These are phyloP conservation scores for Cyprinus carpio DNA, from an alignment of 2,113 vertebrate genomes.

Conservation along the genomic window DNA sequence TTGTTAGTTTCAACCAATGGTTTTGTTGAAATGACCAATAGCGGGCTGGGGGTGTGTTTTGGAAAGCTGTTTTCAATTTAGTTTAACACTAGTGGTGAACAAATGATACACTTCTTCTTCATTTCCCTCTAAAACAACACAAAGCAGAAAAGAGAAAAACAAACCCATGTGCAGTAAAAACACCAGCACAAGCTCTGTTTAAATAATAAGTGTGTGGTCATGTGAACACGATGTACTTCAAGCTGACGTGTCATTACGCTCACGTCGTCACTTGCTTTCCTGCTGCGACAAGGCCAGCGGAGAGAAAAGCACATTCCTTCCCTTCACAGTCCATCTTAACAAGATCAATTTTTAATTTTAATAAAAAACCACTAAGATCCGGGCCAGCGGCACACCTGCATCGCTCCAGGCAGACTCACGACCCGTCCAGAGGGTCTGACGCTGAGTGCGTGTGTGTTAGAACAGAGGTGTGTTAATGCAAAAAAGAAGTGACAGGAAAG, in stretches of 20 bases:
- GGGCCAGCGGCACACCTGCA: conserved; percentile 69
- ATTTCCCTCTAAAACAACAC: not conserved
- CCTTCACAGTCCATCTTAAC: conserved; percentile 8
- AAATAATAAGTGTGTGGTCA: not conserved
- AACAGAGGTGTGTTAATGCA: conserved; percentile 49
- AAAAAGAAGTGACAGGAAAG: conserved; percentile 28
- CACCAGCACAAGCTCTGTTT: not conserved
- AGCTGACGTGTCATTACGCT: not conserved
- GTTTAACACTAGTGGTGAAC: not conserved
- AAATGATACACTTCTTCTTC: not conserved
- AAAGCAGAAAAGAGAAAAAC: not conserved
- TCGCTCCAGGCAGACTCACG: conserved; percentile 70
- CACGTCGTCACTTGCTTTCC: not conserved
- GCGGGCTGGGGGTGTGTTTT: not conserved
- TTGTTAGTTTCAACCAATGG: too few relatives aligned
- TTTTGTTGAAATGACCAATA: not conserved
- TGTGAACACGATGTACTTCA: not conserved
- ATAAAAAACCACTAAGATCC: conserved; percentile 72
- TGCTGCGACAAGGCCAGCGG: not conserved
- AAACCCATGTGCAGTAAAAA: not conserved
- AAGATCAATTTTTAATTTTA: conserved; percentile 78
- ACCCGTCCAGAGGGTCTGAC: conserved; percentile 59
- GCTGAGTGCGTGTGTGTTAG: conserved; percentile 47
- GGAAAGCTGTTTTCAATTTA: not conserved
- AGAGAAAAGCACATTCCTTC: not conserved